Evolutionary conservation across 2,113 vertebrate species (phyloP).

Genomic region (Bolborhynchus lineola): DNA sequence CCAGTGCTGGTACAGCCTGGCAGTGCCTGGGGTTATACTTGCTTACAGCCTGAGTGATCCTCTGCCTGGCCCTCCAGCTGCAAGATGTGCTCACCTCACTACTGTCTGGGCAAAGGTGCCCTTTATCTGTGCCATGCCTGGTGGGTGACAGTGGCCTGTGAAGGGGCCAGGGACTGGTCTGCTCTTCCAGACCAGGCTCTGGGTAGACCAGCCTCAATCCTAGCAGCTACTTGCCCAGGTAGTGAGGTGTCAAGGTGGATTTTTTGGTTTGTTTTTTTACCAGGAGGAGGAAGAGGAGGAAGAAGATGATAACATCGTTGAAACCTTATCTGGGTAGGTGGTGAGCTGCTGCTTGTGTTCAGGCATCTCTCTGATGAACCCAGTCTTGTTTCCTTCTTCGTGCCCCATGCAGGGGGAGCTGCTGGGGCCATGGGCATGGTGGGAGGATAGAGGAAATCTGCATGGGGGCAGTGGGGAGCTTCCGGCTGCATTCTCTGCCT

Average conservation of each 20-base stretch:
- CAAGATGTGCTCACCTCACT: no score
- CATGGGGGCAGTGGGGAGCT: not conserved
- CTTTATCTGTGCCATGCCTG: not conserved
- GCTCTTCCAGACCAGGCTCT: not conserved
- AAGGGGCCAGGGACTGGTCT: not conserved
- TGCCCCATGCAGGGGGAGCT: not conserved
- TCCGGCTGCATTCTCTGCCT: not conserved
- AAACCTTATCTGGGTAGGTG: slow-evolving; percentile 46
- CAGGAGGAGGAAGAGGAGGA: slow-evolving; percentile 57
- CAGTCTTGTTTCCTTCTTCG: not conserved
- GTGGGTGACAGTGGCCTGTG: not conserved
- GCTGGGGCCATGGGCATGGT: not conserved
- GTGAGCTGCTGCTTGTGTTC: not conserved
- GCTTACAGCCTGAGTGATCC: not conserved
- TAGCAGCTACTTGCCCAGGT: not conserved
- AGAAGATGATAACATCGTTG: slow-evolving; percentile 1
- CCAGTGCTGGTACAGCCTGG: not conserved
- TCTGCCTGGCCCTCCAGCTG: not conserved
- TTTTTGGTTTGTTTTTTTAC: slow-evolving; percentile 6
- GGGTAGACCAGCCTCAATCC: not conserved
- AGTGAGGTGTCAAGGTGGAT: not conserved
- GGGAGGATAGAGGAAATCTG: not conserved
- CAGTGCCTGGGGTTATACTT: not conserved
- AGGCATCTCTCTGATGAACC: not conserved
- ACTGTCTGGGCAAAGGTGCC: not conserved